Evolutionary conservation across 2,888 invertebrate species (phyloP), one percentile per base, ranked within the genome.

Genomic region (Parelbella ahira): DNA sequence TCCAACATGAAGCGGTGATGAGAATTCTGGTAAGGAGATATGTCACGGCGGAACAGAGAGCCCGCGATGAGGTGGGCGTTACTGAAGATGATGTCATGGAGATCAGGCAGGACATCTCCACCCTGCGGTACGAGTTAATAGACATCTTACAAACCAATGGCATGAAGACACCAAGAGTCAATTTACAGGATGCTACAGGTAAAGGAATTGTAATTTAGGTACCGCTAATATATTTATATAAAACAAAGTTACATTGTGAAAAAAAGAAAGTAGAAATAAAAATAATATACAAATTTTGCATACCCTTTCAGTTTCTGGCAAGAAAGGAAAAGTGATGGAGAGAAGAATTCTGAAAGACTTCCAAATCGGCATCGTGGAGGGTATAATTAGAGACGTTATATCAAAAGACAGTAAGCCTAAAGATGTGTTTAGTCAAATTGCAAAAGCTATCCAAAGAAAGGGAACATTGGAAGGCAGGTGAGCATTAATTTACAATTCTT

Each of bases 11-110:
- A 77, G 90, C 91, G 18, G 94, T 98, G 3, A 97, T 98, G 93
- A 90, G 94, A 50, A 90, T 97, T 34, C 80, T 98, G 47, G 93
- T 98, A 11, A 91, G 97, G 37, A 91, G 98, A 20, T 98, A 97
- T 86, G 93, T 98, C 7, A 96, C 95, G 0, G 93, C 94, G 0
- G 96, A 96, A 69, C 96, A 96, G 72, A 84, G 94, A 27, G 96
- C 95, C 51, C 90, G 96, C 33, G 97, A 98, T 68, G 96, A 97
- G 38, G 94, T 93, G 47, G 96, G 96, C 4, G 95, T 98, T 11
- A 97, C 96, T 0, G 98, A 98, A 69, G 99, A 99, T 77, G 98
- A 99, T 75, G 95, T 99, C 50, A 97, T 97, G 91, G 99, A 99
- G 88, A 96, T 98, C 61, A 91, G 98, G 58, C 98, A 98, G 67